A percentile compares a stretch with the other conserved stretches of the same genome.
Evolutionary conservation across 2,888 invertebrate species (phyloP).

Genomic region (Choreutis nemorana): DNA sequence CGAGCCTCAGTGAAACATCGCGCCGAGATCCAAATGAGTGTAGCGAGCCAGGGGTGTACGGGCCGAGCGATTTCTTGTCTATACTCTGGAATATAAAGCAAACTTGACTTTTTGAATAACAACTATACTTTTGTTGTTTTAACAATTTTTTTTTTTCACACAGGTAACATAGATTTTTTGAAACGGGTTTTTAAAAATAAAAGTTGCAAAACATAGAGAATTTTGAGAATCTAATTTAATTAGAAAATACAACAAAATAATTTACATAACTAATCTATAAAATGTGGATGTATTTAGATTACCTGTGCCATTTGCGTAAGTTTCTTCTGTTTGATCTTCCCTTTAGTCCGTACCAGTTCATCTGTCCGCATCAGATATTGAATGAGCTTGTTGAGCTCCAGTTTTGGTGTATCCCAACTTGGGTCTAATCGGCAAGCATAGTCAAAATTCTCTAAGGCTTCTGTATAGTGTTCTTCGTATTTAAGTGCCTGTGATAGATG

Average conservation of each 20-base stretch:
- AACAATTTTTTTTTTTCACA: no score
- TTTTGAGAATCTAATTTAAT: neutral
- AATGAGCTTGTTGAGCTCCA: slow-evolving; percentile 68
- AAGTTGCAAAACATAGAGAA: neutral
- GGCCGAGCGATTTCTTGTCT: slow-evolving; percentile 73
- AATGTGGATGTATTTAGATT: slow-evolving; percentile 1
- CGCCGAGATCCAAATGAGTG: slow-evolving; percentile 24
- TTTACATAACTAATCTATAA: no score
- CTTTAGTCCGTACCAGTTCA: slow-evolving; percentile 70
- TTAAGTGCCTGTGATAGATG: slow-evolving; percentile 69
- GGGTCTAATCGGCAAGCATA: slow-evolving; percentile 77
- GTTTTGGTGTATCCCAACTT: slow-evolving; percentile 73
- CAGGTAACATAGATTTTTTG: no score
- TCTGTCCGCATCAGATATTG: slow-evolving; percentile 72
- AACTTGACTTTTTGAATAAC: no score
- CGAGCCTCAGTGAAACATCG: slow-evolving; percentile 30
- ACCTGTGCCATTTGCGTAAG: slow-evolving; percentile 73
- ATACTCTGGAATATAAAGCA: slow-evolving; percentile 70
- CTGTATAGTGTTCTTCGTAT: slow-evolving; percentile 79
- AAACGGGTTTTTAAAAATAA: neutral
- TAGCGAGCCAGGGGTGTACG: slow-evolving; percentile 56
- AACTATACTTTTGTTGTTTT: no score
- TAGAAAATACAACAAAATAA: neutral
- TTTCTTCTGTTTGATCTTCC: slow-evolving; percentile 78
- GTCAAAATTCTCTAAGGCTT: slow-evolving; percentile 74